Base-by-base conservation (phyloP, 2,888 invertebrate species). In the Plusia festucae region DNA sequence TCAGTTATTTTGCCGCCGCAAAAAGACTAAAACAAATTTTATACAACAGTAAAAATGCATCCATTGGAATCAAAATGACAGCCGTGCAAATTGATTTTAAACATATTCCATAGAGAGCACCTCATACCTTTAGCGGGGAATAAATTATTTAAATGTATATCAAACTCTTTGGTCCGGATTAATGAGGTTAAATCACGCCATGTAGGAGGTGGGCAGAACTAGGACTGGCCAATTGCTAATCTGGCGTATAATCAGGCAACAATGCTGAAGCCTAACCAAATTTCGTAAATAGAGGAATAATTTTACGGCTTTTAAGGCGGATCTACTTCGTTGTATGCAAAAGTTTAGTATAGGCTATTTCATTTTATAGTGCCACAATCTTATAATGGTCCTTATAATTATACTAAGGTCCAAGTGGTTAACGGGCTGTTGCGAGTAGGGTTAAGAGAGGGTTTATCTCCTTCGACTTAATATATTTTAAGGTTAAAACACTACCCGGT, bases 181-280 rank as follows among this genome's bases (percentile, higher is more conserved):
- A 76, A 78, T 79, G 61, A 65, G 61, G 54, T 56, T 66, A 68
- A 68, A 66, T 66, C 80, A 79, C 73, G 80, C 53, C 32, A 70
- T 52, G n/a, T 20, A 69, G 49, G 56, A 60, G 65, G 58, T 68
- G 53, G 68, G 64, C 49, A 60, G 44, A 56, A 54, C 56, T 49
- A 68, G 64, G 34, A 63, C 11, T 30, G 20, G 51, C 61, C 58
- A 65, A 15, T 65, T 61, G 58, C 54, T 76, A 72, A 72, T 76
- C 62, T 58, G 34, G 32, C 34, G 49, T 53, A 44, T 32, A 59
- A 63, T 73, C 57, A 53, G 53, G 20, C 15, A 40, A 53, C 32
- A 40, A n/a, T 53, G 32, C 73, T 70, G 8, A 68, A 60, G 53
- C 67, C 66, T 63, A 40, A 6, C n/a, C 68, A 56, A 46, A 52